Evolutionary conservation across 2,888 invertebrate species (phyloP), one percentile per base, ranked within the genome.

Genomic region (Ctena decussata): DNA sequence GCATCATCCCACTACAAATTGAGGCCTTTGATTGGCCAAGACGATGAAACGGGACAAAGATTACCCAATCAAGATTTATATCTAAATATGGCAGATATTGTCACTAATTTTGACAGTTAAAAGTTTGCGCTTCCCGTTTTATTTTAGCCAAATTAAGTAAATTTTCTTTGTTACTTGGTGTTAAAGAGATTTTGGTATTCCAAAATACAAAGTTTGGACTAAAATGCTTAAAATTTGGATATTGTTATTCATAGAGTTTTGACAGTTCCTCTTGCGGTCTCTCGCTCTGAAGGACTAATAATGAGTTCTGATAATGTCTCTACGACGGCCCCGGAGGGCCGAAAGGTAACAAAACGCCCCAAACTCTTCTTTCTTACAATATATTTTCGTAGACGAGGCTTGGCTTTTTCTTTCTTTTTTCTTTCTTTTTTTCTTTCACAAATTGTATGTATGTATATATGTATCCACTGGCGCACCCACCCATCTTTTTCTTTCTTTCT

Each of bases 251-350:
- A n/a, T n/a, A n/a, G n/a, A n/a, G n/a, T n/a, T n/a, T n/a, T n/a
- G n/a, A n/a, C n/a, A n/a, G n/a, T n/a, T n/a, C n/a, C n/a, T n/a
- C n/a, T n/a, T n/a, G n/a, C n/a, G n/a, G n/a, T n/a, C n/a, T n/a
- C n/a, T n/a, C n/a, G n/a, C n/a, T n/a, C n/a, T n/a, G n/a, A n/a
- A n/a, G 41, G 8, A 41, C 3, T 3, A 46, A 73, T 35, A 35
- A 87, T 89, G 86, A 84, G 85, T 82, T 87, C 86, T 60, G 90
- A 91, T 21, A 83, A 89, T 32, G 91, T 91, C 11, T 86, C 91
- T 0, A 88, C 92, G 12, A 89, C 92, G 12, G 86, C 85, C 6
- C 77, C 86, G 1, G 91, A 91, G 35, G 65, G 65, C 35, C 65
- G 85, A 90, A 77, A 84, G 86, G 44, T 79, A 91, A 65, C 90